phyloP scores from a whole-genome alignment of 2,797 vertebrate genomes.

The Eidolon dupreanum region DNA sequence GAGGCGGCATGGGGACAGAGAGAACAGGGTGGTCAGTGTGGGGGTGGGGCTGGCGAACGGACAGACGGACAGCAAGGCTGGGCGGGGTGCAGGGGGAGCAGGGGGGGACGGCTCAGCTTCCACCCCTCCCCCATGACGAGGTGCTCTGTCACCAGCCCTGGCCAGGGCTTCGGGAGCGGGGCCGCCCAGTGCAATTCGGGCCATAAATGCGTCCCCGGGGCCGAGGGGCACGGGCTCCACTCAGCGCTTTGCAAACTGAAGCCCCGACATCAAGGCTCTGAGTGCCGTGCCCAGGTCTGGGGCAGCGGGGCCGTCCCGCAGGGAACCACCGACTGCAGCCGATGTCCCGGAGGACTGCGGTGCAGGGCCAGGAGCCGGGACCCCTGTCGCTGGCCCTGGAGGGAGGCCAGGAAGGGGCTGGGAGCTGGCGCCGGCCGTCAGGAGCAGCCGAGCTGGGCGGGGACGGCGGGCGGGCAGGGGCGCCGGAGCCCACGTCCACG shows the following conservation, averaged over 20 bases:
- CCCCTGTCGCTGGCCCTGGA: background rate
- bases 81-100: background rate
- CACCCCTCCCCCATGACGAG: background rate
- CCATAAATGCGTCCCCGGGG: fast-evolving
- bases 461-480: too few relatives aligned
- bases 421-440: background rate
- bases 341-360: background rate
- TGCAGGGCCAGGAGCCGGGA: background rate
- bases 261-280: background rate
- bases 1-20: constrained; percentile 89
- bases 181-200: fast-evolving
- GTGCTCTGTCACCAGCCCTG: background rate
- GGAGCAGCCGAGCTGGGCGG: fast-evolving
- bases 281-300: background rate
- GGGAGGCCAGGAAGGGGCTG: background rate
- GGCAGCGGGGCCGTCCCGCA: fast-evolving
- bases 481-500: background rate
- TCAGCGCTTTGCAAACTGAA: too few relatives aligned
- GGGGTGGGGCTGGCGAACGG: background rate
- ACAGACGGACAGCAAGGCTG: background rate
- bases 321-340: background rate
- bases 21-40: constrained; percentile 84
- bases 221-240: background rate
- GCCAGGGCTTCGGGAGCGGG: background rate
- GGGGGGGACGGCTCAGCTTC: background rate